phyloP scores from a whole-genome alignment of 2,113 vertebrate genomes.

The Mola mola region DNA sequence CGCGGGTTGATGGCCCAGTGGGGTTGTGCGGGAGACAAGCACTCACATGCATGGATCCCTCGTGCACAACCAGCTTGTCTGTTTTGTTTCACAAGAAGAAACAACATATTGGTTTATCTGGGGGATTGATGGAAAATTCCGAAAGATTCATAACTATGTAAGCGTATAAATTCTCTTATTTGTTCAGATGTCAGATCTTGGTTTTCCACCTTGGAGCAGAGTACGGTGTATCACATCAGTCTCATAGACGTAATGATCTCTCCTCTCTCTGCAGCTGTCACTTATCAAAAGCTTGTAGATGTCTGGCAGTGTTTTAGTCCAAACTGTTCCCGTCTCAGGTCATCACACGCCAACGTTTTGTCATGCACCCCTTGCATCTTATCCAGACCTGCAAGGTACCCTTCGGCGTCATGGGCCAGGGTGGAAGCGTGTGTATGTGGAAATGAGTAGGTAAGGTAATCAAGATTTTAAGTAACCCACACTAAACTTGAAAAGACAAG shows the following conservation, averaged over 20 bases:
- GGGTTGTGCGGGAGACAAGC: conserved; percentile 19
- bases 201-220: too few species aligned
- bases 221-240: too few species aligned
- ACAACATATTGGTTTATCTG: conserved; percentile 9
- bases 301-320: conserved; percentile 26
- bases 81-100: conserved; percentile 25
- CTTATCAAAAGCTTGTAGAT: conserved; percentile 16
- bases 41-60: conserved; percentile 21
- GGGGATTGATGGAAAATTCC: conserved; percentile 17
- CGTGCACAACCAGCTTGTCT: conserved; percentile 30
- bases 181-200: too few species aligned
- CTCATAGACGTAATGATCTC: conserved; percentile 40
- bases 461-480: too few species aligned
- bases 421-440: too few species aligned
- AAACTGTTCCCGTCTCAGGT: too few species aligned
- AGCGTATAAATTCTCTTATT: too few species aligned
- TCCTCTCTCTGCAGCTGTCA: conserved; percentile 35
- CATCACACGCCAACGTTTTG: background rate
- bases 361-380: too few species aligned
- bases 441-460: too few species aligned
- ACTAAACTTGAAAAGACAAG: too few species aligned
- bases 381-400: too few species aligned
- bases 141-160: conserved; percentile 8
- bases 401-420: too few species aligned
- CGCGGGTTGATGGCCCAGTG: conserved; percentile 14